phyloP scores from a whole-genome alignment of 2,888 invertebrate genomes.

The Pardosa pseudoannulata region DNA sequence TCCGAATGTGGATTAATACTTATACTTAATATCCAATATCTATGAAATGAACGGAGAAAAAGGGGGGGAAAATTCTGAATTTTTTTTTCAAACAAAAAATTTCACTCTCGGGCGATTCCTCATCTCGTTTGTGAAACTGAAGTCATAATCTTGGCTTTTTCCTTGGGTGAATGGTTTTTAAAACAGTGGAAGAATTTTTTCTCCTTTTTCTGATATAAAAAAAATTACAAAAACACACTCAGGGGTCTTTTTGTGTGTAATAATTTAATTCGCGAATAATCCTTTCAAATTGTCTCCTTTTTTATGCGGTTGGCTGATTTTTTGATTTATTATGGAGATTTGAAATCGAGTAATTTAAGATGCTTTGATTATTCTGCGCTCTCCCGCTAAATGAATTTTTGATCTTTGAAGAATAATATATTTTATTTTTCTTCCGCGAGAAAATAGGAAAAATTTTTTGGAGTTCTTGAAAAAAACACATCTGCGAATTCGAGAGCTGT shows the following conservation, averaged over 20 bases:
- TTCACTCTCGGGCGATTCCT: conserved; percentile 53
- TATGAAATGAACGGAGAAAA: conserved; percentile 54
- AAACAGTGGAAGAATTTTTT: conserved; percentile 51
- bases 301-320: conserved; percentile 12
- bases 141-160: conserved; percentile 53
- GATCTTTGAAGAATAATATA: neutral
- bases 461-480: too few relatives aligned
- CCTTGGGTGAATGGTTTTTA: conserved; percentile 64
- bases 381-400: neutral
- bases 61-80: conserved; percentile 11
- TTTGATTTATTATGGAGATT: conserved; percentile 10
- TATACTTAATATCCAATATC: conserved; percentile 70
- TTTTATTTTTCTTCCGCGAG: too few relatives aligned
- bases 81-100: conserved; percentile 55
- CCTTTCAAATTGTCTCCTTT: conserved; percentile 35
- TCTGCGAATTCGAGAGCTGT: too few relatives aligned
- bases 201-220: conserved; percentile 14
- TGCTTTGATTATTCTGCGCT: conserved; percentile 3
- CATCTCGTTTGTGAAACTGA: conserved; percentile 53
- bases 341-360: conserved; percentile 13
- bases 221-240: conserved; percentile 18
- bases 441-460: too few relatives aligned
- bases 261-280: conserved; percentile 69
- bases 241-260: conserved; percentile 63
- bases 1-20: conserved; percentile 69